Conservation (phyloP, 1,140 invertebrate genomes). For the Drosophila mauritiana region DNA sequence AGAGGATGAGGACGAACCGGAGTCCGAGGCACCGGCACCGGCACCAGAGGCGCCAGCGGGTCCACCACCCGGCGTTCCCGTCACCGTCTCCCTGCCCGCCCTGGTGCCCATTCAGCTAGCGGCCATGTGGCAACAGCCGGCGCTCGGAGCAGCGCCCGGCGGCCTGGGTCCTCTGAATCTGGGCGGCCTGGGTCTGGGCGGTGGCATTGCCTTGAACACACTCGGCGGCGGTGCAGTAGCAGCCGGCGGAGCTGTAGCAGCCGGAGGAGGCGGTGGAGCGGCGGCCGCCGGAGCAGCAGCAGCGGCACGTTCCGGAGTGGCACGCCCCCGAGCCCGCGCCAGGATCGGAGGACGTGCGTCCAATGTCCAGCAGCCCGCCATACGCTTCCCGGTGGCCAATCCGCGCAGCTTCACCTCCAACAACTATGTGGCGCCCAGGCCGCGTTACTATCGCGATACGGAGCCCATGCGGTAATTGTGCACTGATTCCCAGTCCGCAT, state of each 20-base stretch:
- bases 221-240: constrained; percentile 12
- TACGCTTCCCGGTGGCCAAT: constrained; percentile 70
- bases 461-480: constrained; percentile 54
- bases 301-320: constrained; percentile 21
- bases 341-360: constrained; percentile 17
- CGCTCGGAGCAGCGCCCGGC: constrained; percentile 45
- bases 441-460: constrained; percentile 63
- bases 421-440: constrained; percentile 72
- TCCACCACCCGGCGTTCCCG: constrained; percentile 68
- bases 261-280: constrained; percentile 17
- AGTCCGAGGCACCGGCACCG: constrained; percentile 44
- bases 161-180: constrained; percentile 37
- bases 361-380: constrained; percentile 18
- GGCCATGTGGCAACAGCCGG: constrained; percentile 74
- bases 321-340: constrained; percentile 19
- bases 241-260: constrained; percentile 2
- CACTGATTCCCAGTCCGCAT: too few species aligned
- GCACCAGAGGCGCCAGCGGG: constrained; percentile 50
- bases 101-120: constrained; percentile 81
- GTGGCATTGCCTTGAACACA: constrained; percentile 15
- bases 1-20: constrained; percentile 44
- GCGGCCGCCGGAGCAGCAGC: constrained; percentile 29
- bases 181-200: constrained; percentile 44
- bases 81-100: constrained; percentile 78
- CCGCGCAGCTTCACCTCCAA: constrained; percentile 66